These are phyloP conservation scores for Hyperoodon ampullatus DNA, from an alignment of 2,113 vertebrate species.

Conservation along the genomic window DNA sequence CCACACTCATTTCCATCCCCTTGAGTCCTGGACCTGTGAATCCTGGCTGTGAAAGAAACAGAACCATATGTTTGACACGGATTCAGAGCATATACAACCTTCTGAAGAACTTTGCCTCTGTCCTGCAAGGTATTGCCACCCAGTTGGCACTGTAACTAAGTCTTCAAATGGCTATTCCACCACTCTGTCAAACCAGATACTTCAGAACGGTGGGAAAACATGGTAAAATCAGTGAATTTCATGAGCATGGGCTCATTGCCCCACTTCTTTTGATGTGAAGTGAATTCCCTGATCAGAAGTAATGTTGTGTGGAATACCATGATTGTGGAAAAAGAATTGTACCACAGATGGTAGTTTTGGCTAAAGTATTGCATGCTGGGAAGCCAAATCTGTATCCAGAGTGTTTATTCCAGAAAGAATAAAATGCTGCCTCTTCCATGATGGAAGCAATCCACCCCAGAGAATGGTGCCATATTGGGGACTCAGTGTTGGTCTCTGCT, in stretches of 20 bases:
- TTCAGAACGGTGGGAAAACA: not conserved
- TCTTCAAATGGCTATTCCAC: not conserved
- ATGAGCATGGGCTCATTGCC: not conserved
- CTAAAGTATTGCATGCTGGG: slow-evolving; percentile 22
- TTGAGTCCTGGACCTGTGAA: not conserved
- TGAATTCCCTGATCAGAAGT: not conserved
- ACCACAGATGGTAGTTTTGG: slow-evolving; percentile 19
- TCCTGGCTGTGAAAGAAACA: not conserved
- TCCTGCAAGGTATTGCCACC: not conserved
- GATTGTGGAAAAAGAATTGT: not conserved
- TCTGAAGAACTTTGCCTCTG: not conserved
- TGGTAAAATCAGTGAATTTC: not conserved
- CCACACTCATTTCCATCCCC: not conserved
- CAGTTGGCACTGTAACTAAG: not conserved
- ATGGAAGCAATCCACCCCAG: not conserved
- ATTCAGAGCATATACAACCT: not conserved
- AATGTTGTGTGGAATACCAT: not conserved
- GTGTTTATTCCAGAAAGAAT: slow-evolving; percentile 1
- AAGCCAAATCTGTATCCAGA: not conserved
- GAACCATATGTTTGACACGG: not conserved
- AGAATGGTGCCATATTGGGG: not conserved
- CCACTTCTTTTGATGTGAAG: not conserved
- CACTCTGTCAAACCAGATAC: not conserved
- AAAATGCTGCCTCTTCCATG: not conserved
- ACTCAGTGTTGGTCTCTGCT: not conserved